Evolutionary conservation across 2,797 vertebrate genomes (phyloP), one percentile per base, ranked within the genome.

Genomic region (Crenuchus spilurus): DNA sequence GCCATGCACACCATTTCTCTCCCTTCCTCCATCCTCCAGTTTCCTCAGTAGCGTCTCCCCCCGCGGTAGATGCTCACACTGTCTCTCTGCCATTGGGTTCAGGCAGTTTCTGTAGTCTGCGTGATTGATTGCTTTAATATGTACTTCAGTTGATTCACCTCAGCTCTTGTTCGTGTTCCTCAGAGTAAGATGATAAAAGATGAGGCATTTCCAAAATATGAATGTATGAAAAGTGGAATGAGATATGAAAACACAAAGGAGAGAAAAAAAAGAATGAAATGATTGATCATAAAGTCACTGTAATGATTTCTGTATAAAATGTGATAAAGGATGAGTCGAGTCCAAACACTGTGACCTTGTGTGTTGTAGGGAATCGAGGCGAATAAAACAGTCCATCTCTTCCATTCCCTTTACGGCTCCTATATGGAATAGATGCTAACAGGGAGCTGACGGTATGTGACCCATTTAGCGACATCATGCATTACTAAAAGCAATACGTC

Each of bases 61-160:
- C 14, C 1, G 16, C 2, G n/a, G n/a, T n/a, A n/a, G n/a, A n/a
- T n/a, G n/a, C n/a, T 20, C 44, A 7, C n/a, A 7, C n/a, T 8
- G 1, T 20, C n/a, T 20, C n/a, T 46, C 44, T 46, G 44, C 44
- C n/a, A 46, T 6, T 31, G 22, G 42, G 41, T 68, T 72, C 54
- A 65, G 63, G 60, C 14, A 26, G 51, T 65, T 70, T 41, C 51
- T 69, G 73, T 51, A 79, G 83, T 84, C 80, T 54, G 58, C 37
- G 76, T 88, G 87, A 89, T 87, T 85, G 87, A 90, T 89, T 75
- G 76, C 80, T 80, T 84, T 85, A 87, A 87, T 90, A 89, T 88
- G 86, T 85, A 85, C 81, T 76, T 80, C 62, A 75, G 67, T 77
- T 77, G 57, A 75, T 81, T 83, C 68, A 55, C 46, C 72, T 79